These are phyloP conservation scores for Drosophila melanocephala DNA, from an alignment of 2,888 invertebrate species.

Conservation along the genomic window DNA sequence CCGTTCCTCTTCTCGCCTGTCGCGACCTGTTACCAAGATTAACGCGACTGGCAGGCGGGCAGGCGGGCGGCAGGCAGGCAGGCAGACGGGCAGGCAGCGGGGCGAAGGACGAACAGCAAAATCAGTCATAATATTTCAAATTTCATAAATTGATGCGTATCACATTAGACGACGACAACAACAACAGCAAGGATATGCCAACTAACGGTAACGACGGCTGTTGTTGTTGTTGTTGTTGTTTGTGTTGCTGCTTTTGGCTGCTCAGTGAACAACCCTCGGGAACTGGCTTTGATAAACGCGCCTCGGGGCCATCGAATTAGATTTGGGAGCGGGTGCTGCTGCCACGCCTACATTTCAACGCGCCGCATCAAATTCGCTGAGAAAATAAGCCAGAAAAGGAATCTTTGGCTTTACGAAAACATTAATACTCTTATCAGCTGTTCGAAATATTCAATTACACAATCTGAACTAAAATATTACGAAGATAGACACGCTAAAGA, in stretches of 20 bases:
- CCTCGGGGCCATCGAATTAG: constrained; percentile 53
- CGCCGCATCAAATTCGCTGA: constrained; percentile 42
- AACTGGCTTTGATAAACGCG: constrained; percentile 75
- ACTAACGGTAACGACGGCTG: constrained; percentile 53
- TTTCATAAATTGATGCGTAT: constrained; percentile 82
- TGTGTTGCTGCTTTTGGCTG: constrained; percentile 6
- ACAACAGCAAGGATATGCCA: constrained; percentile 29
- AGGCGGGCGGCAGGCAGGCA: background rate
- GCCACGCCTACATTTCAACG: constrained; percentile 67
- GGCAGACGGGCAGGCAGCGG: constrained; percentile 14
- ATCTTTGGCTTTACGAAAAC: background rate
- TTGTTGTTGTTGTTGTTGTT: constrained; percentile 20
- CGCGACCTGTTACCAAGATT: constrained; percentile 75
- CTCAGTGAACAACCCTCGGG: constrained; percentile 62
- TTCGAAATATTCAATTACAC: background rate
- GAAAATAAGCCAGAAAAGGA: constrained; percentile 14
- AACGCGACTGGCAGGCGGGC: constrained; percentile 40
- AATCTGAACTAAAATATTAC: background rate
- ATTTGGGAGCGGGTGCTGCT: constrained; percentile 29
- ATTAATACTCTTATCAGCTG: background rate
- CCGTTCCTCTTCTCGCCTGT: constrained; percentile 5
- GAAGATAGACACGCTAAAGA: background rate
- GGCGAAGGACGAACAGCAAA: constrained; percentile 48
- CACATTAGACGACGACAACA: constrained; percentile 62
- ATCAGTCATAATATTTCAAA: constrained; percentile 82